phyloP scores from a whole-genome alignment of 2,888 invertebrate genomes.

The Trachelus tabidus region DNA sequence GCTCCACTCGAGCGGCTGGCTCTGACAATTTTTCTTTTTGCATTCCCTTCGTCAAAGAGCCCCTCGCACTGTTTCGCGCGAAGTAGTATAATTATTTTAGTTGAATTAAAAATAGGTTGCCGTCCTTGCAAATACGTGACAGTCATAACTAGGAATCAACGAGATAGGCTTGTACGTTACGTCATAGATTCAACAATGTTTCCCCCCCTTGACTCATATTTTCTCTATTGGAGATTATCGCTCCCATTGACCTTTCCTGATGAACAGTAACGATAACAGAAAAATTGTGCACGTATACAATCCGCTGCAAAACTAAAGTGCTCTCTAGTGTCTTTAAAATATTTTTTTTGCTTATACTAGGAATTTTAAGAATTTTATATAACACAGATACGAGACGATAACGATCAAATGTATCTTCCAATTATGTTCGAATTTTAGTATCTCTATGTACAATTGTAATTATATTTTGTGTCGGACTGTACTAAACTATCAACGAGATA shows the following conservation, averaged over 20 bases:
- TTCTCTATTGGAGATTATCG: neutral
- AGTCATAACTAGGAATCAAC: neutral
- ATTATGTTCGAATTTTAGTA: neutral
- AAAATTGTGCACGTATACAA: neutral
- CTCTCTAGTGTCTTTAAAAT: too few relatives aligned
- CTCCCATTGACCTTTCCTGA: neutral
- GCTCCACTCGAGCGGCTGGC: slow-evolving; percentile 37
- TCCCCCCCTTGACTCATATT: neutral
- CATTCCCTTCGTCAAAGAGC: slow-evolving; percentile 58
- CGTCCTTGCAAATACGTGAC: neutral
- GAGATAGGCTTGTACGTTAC: neutral
- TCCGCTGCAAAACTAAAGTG: neutral
- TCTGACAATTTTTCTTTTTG: slow-evolving; percentile 44
- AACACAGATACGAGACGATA: neutral
- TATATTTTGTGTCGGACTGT: neutral
- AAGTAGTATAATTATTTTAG: slow-evolving; percentile 62
- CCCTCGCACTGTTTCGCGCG: slow-evolving; percentile 14
- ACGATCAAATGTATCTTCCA: neutral
- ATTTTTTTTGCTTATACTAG: too few relatives aligned
- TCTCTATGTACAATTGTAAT: neutral
- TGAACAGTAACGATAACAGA: neutral
- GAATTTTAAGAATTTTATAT: neutral
- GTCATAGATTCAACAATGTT: neutral
- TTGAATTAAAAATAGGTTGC: slow-evolving; percentile 55
- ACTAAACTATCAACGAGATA: neutral